Base-by-base conservation (phyloP, 2,888 invertebrate species). In the Lydus trimaculatus region DNA sequence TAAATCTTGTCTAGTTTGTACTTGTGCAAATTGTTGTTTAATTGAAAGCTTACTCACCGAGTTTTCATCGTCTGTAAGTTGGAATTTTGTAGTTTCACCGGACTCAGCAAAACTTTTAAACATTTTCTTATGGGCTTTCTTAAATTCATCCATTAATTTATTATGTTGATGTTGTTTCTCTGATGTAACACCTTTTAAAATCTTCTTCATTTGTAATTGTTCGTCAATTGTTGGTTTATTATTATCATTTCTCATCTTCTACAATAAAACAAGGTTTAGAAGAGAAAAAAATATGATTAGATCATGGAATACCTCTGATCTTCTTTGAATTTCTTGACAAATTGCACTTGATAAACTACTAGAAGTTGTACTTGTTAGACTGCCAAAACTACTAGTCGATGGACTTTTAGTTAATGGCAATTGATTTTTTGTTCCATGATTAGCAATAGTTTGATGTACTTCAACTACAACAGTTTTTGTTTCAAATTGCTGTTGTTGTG, bases 141-240 rank as follows among this genome's bases (percentile, higher is more conserved):
- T 94, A 83, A 96, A 96, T 85, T 96, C 96, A 84, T 95, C 92
- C 93, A 96, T 96, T 72, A 96, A 85, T 76, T 92, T 92, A 75
- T 90, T 89, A 80, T 94, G 94, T 75, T 91, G 90, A 77, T 90
- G 89, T 76, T 90, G 89, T 81, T 90, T 89, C 71, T 91, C 91
- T 63, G 88, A 87, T 73, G 89, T 89, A 28, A 84, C 87, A 73
- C 78, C 85, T 79, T 85, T 89, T 83, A 84, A 75, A 68, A 83
- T 79, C 66, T 84, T 84, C 72, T 84, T 85, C 75, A 81, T 83
- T 73, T 85, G 84, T 28, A 85, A 66, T 74, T 85, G 84, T 70
- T 85, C 85, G 64, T 84, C 84, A 64, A 84, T 84, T 17, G 83
- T 79, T 6, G 82, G 81, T 67, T 81, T 81, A 56, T 74, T 77